Percentiles rank a stretch among this genome's conserved stretches.
Evolutionary conservation across 2,113 vertebrate species (phyloP).

Genomic region (Melanerpes formicivorus): DNA sequence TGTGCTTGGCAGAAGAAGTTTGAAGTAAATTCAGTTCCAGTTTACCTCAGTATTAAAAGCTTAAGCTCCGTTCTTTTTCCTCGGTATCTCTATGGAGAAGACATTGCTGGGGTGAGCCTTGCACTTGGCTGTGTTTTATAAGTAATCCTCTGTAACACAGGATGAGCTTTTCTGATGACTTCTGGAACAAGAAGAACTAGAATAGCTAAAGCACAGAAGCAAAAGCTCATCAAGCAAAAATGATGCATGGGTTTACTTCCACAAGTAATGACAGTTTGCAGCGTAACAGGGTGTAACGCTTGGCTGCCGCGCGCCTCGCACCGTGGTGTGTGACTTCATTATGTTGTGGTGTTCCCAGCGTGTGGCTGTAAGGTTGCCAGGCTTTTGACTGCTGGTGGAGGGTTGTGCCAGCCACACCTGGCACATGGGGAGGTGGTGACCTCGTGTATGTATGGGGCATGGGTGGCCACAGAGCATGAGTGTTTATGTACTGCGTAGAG

Average conservation of each 20-base stretch:
- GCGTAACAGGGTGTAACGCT: rapidly evolving
- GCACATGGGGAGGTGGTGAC: neutral
- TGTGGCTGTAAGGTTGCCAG: neutral
- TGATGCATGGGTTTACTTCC: neutral
- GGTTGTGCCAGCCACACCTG: neutral
- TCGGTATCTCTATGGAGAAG: neutral
- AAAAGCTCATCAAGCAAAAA: neutral
- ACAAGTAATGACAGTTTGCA: neutral
- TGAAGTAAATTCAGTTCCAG: neutral
- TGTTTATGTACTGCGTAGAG: neutral
- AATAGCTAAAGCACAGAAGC: neutral
- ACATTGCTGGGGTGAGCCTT: neutral
- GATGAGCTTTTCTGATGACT: neutral
- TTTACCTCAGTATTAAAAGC: neutral
- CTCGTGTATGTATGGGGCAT: rapidly evolving
- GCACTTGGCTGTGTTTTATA: neutral
- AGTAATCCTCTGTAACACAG: neutral
- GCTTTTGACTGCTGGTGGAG: neutral
- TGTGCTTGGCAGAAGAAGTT: neutral
- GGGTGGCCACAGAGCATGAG: rapidly evolving
- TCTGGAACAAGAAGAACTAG: neutral
- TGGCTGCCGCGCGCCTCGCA: neutral
- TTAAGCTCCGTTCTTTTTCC: neutral
- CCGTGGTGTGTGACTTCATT: neutral
- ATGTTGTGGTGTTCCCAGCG: neutral